Base-by-base conservation (phyloP, 30 jellyfish, hydroid and myxozoan genomes). In the Hydractinia echinata region DNA sequence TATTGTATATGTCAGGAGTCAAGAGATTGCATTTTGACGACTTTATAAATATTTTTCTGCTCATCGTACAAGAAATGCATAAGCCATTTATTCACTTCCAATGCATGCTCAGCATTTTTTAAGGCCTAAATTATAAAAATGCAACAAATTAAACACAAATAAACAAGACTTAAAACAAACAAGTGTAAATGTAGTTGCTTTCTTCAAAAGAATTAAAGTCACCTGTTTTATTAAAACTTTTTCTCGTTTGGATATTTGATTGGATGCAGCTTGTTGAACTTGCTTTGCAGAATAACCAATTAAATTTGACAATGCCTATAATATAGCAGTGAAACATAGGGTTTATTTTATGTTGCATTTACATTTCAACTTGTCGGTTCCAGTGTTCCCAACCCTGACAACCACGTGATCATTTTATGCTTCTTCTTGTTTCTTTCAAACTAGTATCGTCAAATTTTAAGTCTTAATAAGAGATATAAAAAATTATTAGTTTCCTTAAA, bases 211-310 rank as follows among this genome's bases (percentile, higher is more conserved):
- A 30, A 30, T 30, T 30, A 30, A 30, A 30, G 44, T 30, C 44
- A 30, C 44, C 44, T 30, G 44, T 30, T 30, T 30, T 30, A 30
- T 30, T 30, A 30, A 30, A 30, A 30, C 44, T 30, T 30, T 30
- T 30, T 30, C 72, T 72, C 44, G 7, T 19, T 51, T 20, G 10
- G 61, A 19, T 19, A 72, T 8, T 8, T 72, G 30, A 9, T 54
- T 54, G 55, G 51, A n/a, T 5, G 50, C 81, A 2, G 81, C 81
- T 72, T 11, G 61, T 2, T 20, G 55, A 15, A 77, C 85, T 7
- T 49, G 51, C 39, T 16, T 77, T 9, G 85, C 76, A 77, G 80
- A 18, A 30, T 51, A 77, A 1, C 85, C 85, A 52, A 77, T 61
- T 14, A 77, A 21, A 30, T 52, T 16, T 53, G 19, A 18, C 15